Evolutionary conservation across 2,888 invertebrate species (phyloP), one percentile per base, ranked within the genome.

Genomic region (Brassicogethes aeneus): DNA sequence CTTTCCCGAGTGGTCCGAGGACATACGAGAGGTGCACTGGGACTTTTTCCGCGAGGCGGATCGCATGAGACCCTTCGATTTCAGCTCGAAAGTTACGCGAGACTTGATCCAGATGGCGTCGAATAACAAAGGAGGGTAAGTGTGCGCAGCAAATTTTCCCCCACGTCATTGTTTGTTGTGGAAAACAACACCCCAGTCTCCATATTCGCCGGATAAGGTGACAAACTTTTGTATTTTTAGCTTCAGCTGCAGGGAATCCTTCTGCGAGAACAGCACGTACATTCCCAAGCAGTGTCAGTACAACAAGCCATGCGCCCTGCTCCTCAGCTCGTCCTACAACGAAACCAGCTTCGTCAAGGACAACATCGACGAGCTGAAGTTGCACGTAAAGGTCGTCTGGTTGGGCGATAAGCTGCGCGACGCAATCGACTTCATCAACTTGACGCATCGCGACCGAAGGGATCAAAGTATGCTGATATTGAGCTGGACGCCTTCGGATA

Each of bases 351-450:
- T 79, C 50, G 70, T 82, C 2, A 68, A 70, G 34, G 57, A 73
- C 0, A 80, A 85, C 52, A 79, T 87, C 31, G 61, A 71, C 8
- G 68, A 74, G 40, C 67, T 79, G 38, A 66, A 73, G 17, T 66
- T 85, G 10, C 74, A 71, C 45, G 76, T 85, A 0, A 79, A 77
- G 56, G 77, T 87, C 0, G 69, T 77, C 3, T 87, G 84, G 83
- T 64, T 87, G 10, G 85, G 83, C 1, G 60, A 70, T 0, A 67
- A 77, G 46, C 67, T 85, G 34, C 64, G 62, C 40, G 45, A 60
- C 3, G 67, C 68, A 0, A 58, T 71, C 0, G 56, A 62, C 10
- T 50, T 56, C 7, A 50, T 79, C n/a, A 64, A 61, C 14, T 50
- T 58, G 1, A 53, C 56, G 23, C 68, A 69, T 42, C 39, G 16